Percentiles rank a stretch among this genome's conserved stretches.
phyloP scores from a whole-genome alignment of 2,888 invertebrate genomes.

The Nemotelus nigrinus region DNA sequence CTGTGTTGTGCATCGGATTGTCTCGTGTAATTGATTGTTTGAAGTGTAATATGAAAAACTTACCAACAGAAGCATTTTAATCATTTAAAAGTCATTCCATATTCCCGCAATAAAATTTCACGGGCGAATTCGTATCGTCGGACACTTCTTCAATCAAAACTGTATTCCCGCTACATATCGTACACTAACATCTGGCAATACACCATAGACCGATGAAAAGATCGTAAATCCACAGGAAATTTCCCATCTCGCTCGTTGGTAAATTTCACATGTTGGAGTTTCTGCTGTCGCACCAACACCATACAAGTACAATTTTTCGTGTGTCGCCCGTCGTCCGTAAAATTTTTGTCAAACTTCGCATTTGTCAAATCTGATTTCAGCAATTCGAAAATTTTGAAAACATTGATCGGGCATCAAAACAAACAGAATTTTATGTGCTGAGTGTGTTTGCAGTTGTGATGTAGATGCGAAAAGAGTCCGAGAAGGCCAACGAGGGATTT shows the following conservation, averaged over 20 bases:
- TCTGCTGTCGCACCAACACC: constrained; percentile 32
- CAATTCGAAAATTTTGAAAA: constrained; percentile 21
- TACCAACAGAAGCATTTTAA: no score
- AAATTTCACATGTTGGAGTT: constrained; percentile 29
- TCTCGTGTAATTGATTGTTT: no score
- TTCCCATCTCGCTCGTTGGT: no score
- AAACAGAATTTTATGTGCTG: not conserved
- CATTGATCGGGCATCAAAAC: constrained; percentile 20
- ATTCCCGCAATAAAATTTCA: no score
- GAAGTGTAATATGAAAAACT: no score
- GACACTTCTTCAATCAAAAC: no score
- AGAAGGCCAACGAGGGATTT: not conserved
- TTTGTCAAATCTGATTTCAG: constrained; percentile 26
- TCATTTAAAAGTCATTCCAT: no score
- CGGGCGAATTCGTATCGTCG: no score
- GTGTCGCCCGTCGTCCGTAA: constrained; percentile 32
- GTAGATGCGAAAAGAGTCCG: not conserved
- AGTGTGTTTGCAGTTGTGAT: constrained; percentile 14
- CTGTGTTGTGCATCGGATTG: no score
- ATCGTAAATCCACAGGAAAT: constrained; percentile 7
- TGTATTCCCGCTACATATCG: no score
- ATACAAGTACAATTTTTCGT: constrained; percentile 42
- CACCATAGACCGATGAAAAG: not conserved
- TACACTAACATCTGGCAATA: not conserved
- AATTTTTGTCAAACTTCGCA: constrained; percentile 41